These are phyloP conservation scores for Orius insidiosus DNA, from an alignment of 1,140 invertebrate species.

Conservation along the genomic window DNA sequence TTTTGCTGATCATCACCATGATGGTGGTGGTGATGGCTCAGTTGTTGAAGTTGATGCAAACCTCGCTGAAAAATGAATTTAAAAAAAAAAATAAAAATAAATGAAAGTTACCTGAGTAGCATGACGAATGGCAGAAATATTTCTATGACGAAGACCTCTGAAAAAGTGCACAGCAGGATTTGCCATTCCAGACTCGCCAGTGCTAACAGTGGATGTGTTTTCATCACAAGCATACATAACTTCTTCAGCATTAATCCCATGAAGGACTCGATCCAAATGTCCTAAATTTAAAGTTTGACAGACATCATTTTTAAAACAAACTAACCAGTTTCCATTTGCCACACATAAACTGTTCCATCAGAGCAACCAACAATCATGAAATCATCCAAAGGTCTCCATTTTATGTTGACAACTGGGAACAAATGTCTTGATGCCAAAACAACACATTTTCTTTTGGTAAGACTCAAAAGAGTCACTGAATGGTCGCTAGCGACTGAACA, in stretches of 20 bases:
- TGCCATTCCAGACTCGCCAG: slow-evolving; percentile 56
- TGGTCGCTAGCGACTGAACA: slow-evolving; percentile 96
- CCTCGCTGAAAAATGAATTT: slow-evolving; percentile 39
- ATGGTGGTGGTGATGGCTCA: slow-evolving; percentile 41
- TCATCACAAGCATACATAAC: slow-evolving; percentile 92
- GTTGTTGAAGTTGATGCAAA: slow-evolving; percentile 64
- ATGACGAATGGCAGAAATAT: slow-evolving; percentile 84
- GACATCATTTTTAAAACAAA: neutral
- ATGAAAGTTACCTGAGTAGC: slow-evolving; percentile 53
- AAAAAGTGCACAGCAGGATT: slow-evolving; percentile 91
- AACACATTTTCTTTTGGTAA: slow-evolving; percentile 88
- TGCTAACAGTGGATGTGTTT: slow-evolving; percentile 42
- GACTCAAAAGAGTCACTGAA: slow-evolving; percentile 82
- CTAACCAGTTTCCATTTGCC: slow-evolving; percentile 99
- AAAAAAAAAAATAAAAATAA: slow-evolving; percentile 2
- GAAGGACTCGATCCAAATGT: slow-evolving; percentile 86
- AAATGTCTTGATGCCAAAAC: slow-evolving; percentile 89
- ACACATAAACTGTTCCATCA: slow-evolving; percentile 94
- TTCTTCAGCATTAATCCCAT: slow-evolving; percentile 88
- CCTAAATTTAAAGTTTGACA: slow-evolving; percentile 28
- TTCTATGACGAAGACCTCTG: slow-evolving; percentile 73
- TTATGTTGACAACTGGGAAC: slow-evolving; percentile 89
- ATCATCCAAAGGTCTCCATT: slow-evolving; percentile 94
- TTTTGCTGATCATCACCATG: slow-evolving; percentile 42
- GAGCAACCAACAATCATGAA: slow-evolving; percentile 97